Evolutionary conservation across 2,888 invertebrate genomes (phyloP).

Genomic region (Odontomyia ornata): DNA sequence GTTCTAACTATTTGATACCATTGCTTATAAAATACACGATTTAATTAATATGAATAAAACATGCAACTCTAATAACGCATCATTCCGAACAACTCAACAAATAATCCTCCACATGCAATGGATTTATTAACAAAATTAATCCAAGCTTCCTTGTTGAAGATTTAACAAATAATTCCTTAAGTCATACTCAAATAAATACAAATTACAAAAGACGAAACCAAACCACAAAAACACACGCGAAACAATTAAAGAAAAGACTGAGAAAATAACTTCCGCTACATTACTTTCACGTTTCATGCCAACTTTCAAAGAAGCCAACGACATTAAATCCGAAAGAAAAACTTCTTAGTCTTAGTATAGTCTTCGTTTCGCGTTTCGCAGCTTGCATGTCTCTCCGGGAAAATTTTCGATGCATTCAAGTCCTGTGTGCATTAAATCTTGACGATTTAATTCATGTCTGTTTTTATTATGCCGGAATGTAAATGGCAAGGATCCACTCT

Average conservation of each 20-base stretch:
- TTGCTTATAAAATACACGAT: too few species aligned
- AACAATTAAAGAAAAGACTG: conserved; percentile 9
- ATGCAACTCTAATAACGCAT: too few species aligned
- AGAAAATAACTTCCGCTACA: conserved; percentile 15
- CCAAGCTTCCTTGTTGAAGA: too few species aligned
- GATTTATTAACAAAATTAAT: too few species aligned
- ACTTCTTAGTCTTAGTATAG: conserved; percentile 16
- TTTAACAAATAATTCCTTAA: not conserved
- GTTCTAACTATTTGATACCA: too few species aligned
- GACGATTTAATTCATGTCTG: conserved; percentile 45
- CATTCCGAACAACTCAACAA: too few species aligned
- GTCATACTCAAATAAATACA: not conserved
- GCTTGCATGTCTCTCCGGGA: not conserved
- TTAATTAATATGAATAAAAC: too few species aligned
- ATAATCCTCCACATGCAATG: too few species aligned
- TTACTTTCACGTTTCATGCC: conserved; percentile 6
- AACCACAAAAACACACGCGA: conserved; percentile 1
- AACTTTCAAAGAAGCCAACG: conserved; percentile 19
- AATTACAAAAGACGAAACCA: not conserved
- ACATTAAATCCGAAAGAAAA: conserved; percentile 21
- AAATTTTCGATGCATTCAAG: conserved; percentile 35
- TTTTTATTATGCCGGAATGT: conserved; percentile 42
- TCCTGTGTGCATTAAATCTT: conserved; percentile 37
- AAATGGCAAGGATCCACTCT: conserved; percentile 29
- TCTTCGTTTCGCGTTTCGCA: not conserved